Evolutionary conservation across 1,140 invertebrate species (phyloP), one percentile per base, ranked within the genome.

Genomic region (Bombus confusus): DNA sequence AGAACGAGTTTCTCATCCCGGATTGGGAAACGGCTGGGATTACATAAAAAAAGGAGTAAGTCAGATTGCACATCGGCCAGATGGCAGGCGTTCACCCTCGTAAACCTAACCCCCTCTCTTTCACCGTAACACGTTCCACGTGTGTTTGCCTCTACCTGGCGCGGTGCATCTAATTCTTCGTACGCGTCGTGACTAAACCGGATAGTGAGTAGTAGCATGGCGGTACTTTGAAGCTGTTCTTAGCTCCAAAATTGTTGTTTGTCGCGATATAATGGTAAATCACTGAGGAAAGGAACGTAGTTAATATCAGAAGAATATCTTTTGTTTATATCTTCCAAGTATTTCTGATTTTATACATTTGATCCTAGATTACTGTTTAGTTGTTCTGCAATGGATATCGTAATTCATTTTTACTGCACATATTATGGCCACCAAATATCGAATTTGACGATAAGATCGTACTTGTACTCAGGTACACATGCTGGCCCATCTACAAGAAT

Each of bases 21-120:
- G 92, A 93, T 93, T 93, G 91, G 91, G 92, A 92, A 94, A 92
- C 91, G 93, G 93, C 92, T 93, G 93, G 92, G 92, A 93, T 94
- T 92, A 93, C 91, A 88, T 91, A 91, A 87, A 86, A 91, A 86
- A 88, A 86, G 84, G 85, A 82, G 86, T 87, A 91, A 90, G 89
- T 87, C 89, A 92, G 92, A 93, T 93, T 92, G 92, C 92, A 88
- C 93, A 93, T 94, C 93, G 91, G 86, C 91, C 93, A 94, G 93
- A 94, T 94, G 93, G 93, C 92, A 91, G 90, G 89, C 93, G 87
- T 75, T 91, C 85, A 88, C 74, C 82, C 89, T 80, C 77, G 80
- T 66, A 76, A 90, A 91, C 69, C 89, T 73, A 83, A 83, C 84
- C 77, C 69, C 59, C 8, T 31, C 31, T 12, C 37, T 39, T 71